phyloP scores from a whole-genome alignment of 2,888 invertebrate genomes.

The Neoscelio sp. region DNA sequence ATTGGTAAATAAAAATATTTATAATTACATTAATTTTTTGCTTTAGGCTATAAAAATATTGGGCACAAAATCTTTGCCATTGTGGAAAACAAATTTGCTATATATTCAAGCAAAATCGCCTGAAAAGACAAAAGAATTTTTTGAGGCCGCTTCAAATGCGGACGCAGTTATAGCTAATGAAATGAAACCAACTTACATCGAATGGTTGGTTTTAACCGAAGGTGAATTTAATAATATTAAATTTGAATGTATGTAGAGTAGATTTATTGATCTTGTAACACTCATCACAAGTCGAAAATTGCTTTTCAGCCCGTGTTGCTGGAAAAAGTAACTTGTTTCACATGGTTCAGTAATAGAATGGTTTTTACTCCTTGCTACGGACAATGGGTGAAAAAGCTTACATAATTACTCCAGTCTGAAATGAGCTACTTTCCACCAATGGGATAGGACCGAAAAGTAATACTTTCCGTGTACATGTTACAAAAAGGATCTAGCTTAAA shows the following conservation, averaged over 20 bases:
- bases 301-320: no score
- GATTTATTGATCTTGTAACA: neutral
- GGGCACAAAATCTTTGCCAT: conserved; percentile 81
- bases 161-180: conserved; percentile 84
- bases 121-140: conserved; percentile 81
- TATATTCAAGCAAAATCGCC: conserved; percentile 78
- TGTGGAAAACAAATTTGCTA: conserved; percentile 83
- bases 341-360: no score
- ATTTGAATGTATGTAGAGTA: no score
- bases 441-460: no score
- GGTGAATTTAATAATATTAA: conserved; percentile 70
- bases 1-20: conserved; percentile 1
- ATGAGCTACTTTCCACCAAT: no score
- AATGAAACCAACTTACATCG: conserved; percentile 86
- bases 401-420: no score
- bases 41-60: conserved; percentile 80
- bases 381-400: no score
- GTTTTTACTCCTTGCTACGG: no score
- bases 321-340: no score
- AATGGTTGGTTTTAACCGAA: conserved; percentile 84
- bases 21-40: conserved; percentile 19
- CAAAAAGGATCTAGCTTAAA: no score
- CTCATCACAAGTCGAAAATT: no score
- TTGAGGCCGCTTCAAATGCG: conserved; percentile 83
- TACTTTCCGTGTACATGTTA: no score